These are phyloP conservation scores for Steromphala cineraria DNA, from an alignment of 2,888 invertebrate species.

Conservation along the genomic window DNA sequence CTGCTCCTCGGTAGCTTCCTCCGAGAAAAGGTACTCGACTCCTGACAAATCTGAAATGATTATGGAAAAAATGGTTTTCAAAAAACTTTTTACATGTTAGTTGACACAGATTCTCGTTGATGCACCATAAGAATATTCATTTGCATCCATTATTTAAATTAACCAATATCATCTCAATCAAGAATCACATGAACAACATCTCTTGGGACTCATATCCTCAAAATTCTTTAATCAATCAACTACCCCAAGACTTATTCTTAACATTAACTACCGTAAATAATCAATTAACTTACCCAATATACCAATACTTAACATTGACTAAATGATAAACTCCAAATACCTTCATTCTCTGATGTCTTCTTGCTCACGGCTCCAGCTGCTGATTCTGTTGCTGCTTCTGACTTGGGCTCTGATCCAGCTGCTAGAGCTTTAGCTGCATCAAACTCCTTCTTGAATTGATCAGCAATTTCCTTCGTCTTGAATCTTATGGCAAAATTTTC, in stretches of 20 bases:
- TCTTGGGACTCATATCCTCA: too few species aligned
- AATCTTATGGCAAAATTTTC: constrained; percentile 89
- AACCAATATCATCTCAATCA: too few species aligned
- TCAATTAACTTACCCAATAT: too few species aligned
- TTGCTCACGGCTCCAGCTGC: background rate
- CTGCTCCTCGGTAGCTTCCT: constrained; percentile 64
- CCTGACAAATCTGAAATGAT: background rate
- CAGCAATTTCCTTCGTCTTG: constrained; percentile 85
- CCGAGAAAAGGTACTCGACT: constrained; percentile 59
- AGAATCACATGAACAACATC: too few species aligned
- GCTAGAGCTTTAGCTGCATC: constrained; percentile 74
- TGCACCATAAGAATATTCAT: too few species aligned
- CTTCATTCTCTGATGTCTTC: background rate
- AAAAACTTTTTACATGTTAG: too few species aligned
- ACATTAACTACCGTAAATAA: too few species aligned
- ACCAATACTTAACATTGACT: background rate
- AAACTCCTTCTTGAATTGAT: constrained; percentile 84
- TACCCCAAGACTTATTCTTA: background rate
- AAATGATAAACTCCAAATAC: background rate
- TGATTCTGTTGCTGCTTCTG: background rate
- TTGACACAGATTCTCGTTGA: too few species aligned
- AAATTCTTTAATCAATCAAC: too few species aligned
- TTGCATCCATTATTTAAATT: too few species aligned
- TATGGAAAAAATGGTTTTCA: too few species aligned
- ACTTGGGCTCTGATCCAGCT: background rate